These are phyloP conservation scores for Varecia variegata DNA, from an alignment of 2,797 vertebrate species.

Conservation along the genomic window DNA sequence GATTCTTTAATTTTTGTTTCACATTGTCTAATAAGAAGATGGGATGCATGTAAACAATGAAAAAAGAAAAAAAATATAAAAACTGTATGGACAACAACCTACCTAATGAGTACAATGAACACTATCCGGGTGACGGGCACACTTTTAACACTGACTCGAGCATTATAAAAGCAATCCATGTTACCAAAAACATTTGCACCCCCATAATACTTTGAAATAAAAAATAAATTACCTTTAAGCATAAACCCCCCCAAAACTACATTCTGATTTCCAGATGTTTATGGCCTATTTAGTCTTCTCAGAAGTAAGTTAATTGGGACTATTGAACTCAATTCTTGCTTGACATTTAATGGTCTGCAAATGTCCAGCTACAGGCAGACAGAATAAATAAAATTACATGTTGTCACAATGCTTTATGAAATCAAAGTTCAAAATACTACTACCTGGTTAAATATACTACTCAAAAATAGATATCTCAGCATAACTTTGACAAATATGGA, in stretches of 20 bases:
- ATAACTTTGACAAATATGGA: neutral
- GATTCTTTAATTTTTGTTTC: neutral
- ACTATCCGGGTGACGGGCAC: no score
- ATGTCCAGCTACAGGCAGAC: neutral
- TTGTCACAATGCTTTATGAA: slow-evolving; percentile 35
- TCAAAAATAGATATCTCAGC: neutral
- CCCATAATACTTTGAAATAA: no score
- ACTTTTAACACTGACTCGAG: no score
- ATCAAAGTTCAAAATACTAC: neutral
- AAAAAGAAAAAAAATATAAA: neutral
- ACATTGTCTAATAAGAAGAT: neutral
- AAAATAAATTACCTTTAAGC: no score
- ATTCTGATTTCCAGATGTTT: neutral
- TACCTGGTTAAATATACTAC: neutral
- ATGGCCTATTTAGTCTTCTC: neutral
- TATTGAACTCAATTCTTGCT: neutral
- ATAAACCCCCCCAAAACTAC: no score
- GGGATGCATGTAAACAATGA: neutral
- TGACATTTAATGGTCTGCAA: neutral
- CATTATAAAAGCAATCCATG: no score
- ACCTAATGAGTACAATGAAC: no score
- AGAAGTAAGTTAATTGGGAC: neutral
- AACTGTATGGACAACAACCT: neutral
- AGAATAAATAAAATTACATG: neutral
- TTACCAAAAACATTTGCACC: no score